A percentile compares a stretch with the other conserved stretches of the same genome.
Evolutionary conservation across 1,140 invertebrate genomes (phyloP).

Genomic region (Calosoma granatense): DNA sequence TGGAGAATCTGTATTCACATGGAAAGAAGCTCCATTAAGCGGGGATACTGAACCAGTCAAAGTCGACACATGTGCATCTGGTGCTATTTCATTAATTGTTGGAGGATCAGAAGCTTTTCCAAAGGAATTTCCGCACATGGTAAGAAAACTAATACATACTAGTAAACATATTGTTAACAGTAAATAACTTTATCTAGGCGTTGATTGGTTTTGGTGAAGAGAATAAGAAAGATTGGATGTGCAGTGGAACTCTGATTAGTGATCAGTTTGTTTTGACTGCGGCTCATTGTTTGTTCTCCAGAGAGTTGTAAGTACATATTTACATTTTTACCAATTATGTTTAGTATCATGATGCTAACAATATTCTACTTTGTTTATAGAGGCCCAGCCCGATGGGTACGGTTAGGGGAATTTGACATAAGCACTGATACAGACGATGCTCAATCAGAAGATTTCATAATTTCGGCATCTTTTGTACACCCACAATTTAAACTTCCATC

Average conservation of each 20-base stretch:
- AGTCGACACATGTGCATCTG: neutral
- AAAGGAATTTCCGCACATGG: neutral
- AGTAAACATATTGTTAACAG: too few relatives aligned
- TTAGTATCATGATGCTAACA: too few relatives aligned
- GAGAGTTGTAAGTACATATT: slow-evolving; percentile 16
- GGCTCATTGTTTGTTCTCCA: slow-evolving; percentile 33
- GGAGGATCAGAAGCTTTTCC: neutral
- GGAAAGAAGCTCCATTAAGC: neutral
- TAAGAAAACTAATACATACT: too few relatives aligned
- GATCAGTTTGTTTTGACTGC: slow-evolving; percentile 36
- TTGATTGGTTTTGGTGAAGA: slow-evolving; percentile 24
- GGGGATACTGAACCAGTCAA: neutral
- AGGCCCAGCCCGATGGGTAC: slow-evolving; percentile 17
- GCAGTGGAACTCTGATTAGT: slow-evolving; percentile 35
- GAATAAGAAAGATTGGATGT: slow-evolving; percentile 28
- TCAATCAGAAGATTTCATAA: neutral
- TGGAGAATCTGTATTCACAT: neutral
- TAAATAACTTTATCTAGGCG: too few relatives aligned
- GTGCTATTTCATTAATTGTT: neutral
- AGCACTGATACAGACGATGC: neutral
- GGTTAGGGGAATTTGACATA: neutral
- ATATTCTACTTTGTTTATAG: slow-evolving; percentile 17
- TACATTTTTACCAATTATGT: too few relatives aligned
- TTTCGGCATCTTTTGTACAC: neutral
- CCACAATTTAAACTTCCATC: neutral